Evolutionary conservation across 2,797 vertebrate species (phyloP).

Genomic region (Halcyon leucocephala): DNA sequence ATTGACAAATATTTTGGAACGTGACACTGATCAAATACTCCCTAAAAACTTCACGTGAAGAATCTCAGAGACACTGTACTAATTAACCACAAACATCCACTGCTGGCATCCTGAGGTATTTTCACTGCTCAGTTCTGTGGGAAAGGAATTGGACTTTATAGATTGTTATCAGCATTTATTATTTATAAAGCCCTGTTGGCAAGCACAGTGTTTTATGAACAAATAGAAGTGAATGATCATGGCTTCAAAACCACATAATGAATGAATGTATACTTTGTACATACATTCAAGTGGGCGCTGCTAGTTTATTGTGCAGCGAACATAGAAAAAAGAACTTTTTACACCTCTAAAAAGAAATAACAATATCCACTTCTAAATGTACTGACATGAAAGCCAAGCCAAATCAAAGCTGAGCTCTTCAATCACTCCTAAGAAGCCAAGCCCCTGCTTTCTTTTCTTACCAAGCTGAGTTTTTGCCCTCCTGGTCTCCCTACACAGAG

Average conservation of each 20-base stretch:
- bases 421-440: neutral
- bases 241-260: slow-evolving; percentile 45
- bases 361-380: neutral
- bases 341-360: neutral
- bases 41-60: slow-evolving; percentile 22
- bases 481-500: neutral
- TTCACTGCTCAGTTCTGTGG: slow-evolving; percentile 20
- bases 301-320: neutral
- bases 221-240: slow-evolving; percentile 46
- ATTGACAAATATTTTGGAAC: neutral
- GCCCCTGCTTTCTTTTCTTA: neutral
- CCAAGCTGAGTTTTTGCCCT: neutral
- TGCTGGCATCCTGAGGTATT: neutral
- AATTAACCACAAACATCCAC: neutral
- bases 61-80: neutral
- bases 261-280: slow-evolving; percentile 26
- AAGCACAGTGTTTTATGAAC: slow-evolving; percentile 47
- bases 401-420: neutral
- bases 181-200: slow-evolving; percentile 58
- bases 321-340: neutral
- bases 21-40: slow-evolving; percentile 1
- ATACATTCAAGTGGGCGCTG: neutral
- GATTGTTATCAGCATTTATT: slow-evolving; percentile 67
- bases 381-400: neutral
- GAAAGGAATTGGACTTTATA: slow-evolving; percentile 38